Percentiles rank a stretch among this genome's conserved stretches.
Conservation (phyloP, 2,113 vertebrate species). For the Pelobates fuscus region DNA sequence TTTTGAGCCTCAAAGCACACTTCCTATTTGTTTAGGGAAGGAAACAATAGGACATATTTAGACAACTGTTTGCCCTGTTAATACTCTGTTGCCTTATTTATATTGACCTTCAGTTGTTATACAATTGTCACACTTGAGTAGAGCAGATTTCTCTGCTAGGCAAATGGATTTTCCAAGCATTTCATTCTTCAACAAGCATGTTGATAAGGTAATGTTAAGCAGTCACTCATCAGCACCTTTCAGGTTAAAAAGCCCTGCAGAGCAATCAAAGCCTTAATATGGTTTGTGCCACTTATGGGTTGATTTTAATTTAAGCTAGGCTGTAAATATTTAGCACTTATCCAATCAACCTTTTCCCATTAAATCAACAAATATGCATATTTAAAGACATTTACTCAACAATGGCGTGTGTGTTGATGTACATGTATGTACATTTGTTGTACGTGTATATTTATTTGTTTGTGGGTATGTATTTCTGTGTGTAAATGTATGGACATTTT, state of each 20-base stretch:
- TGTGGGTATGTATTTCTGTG: too few species aligned
- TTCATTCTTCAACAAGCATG: not conserved
- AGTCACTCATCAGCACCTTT: not conserved
- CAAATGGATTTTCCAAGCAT: not conserved
- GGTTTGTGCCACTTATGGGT: not conserved
- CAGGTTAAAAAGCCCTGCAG: not conserved
- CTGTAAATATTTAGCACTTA: constrained; percentile 29
- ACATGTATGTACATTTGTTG: too few species aligned
- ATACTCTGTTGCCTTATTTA: not conserved
- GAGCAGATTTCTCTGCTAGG: not conserved
- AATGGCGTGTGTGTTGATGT: constrained; percentile 29
- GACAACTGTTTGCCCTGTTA: not conserved
- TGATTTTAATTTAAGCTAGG: not conserved
- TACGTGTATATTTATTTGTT: too few species aligned
- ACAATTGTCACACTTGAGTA: not conserved
- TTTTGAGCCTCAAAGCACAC: too few species aligned
- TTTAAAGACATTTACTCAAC: constrained; percentile 15
- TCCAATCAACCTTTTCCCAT: constrained; percentile 21
- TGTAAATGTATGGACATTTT: not conserved
- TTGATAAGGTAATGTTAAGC: not conserved
- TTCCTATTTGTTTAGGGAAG: too few species aligned
- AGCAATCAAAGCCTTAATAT: too few species aligned
- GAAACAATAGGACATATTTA: not conserved
- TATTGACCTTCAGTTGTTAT: not conserved
- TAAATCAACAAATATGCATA: constrained; percentile 24